Evolutionary conservation across 2,888 invertebrate species (phyloP).

Genomic region (Coremacera marginata): DNA sequence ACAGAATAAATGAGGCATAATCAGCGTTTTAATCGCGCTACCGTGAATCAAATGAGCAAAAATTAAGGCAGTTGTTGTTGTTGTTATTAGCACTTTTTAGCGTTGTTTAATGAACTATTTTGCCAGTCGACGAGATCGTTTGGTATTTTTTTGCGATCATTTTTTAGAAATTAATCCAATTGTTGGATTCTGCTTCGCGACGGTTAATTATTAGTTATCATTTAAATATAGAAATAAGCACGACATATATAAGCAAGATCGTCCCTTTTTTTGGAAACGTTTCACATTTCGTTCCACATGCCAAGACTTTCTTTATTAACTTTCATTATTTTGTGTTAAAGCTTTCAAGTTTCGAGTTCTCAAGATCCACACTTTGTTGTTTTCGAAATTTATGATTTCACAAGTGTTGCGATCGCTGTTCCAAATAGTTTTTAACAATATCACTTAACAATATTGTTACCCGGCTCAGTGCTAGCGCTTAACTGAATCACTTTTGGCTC

Average conservation of each 20-base stretch:
- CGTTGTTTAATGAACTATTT: constrained; percentile 11
- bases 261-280: too few relatives aligned
- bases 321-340: background rate
- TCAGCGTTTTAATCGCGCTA: constrained; percentile 38
- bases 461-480: constrained; percentile 69
- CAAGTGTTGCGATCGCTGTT: constrained; percentile 12
- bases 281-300: too few relatives aligned
- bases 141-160: background rate
- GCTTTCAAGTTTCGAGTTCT: background rate
- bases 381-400: background rate
- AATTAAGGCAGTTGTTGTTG: constrained; percentile 26
- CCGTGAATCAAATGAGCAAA: background rate
- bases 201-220: too few relatives aligned
- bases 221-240: too few relatives aligned
- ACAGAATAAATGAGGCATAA: constrained; percentile 59
- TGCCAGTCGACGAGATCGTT: background rate
- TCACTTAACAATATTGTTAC: constrained; percentile 63
- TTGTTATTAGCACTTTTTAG: constrained; percentile 16
- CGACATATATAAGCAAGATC: too few relatives aligned
- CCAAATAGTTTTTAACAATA: constrained; percentile 8
- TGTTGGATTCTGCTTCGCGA: too few relatives aligned
- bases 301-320: too few relatives aligned
- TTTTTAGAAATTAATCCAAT: background rate
- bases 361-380: background rate
- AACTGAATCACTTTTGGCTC: constrained; percentile 68